A percentile compares a stretch with the other conserved stretches of the same genome.
phyloP scores from a whole-genome alignment of 2,888 invertebrate species.

The Andrena trimmerana region DNA sequence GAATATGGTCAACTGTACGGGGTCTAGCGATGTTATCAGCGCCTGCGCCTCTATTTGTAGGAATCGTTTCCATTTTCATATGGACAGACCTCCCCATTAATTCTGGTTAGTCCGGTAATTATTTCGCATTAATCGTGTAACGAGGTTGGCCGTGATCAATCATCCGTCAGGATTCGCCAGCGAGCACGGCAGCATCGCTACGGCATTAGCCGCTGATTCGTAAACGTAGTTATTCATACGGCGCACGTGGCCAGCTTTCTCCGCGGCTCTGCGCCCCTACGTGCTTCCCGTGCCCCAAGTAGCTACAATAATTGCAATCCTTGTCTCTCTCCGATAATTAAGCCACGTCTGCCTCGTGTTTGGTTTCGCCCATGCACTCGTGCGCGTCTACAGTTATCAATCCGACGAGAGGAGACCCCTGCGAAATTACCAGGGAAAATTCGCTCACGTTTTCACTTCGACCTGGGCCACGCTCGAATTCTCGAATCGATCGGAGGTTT shows the following conservation, averaged over 20 bases:
- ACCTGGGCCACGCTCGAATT: conserved; percentile 4
- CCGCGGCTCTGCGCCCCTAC: conserved; percentile 1
- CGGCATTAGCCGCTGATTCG: conserved; percentile 33
- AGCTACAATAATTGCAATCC: conserved; percentile 48
- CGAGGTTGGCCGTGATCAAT: conserved; percentile 71
- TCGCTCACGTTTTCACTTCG: conserved; percentile 18
- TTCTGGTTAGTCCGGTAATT: conserved; percentile 75
- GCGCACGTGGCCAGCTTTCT: conserved; percentile 28
- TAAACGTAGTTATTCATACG: conserved; percentile 51
- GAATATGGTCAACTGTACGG: conserved; percentile 16
- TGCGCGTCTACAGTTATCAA: conserved; percentile 31
- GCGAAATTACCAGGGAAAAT: conserved; percentile 15
- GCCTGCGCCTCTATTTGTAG: conserved; percentile 37
- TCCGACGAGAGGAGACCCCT: conserved; percentile 2
- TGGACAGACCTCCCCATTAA: conserved; percentile 67
- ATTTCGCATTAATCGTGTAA: conserved; percentile 76
- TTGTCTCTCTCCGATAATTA: conserved; percentile 48
- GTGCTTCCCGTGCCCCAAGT: conserved; percentile 14
- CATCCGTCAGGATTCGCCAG: conserved; percentile 69
- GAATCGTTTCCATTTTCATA: conserved; percentile 68
- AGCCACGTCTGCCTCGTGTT: conserved; percentile 16
- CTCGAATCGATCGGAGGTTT: not conserved
- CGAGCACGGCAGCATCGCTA: not conserved
- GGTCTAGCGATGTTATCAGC: conserved; percentile 9
- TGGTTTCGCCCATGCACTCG: conserved; percentile 2